Percentiles rank a stretch among this genome's conserved stretches.
Conservation (phyloP, 2,888 invertebrate species). For the Caenorhabditis zanzibari region DNA sequence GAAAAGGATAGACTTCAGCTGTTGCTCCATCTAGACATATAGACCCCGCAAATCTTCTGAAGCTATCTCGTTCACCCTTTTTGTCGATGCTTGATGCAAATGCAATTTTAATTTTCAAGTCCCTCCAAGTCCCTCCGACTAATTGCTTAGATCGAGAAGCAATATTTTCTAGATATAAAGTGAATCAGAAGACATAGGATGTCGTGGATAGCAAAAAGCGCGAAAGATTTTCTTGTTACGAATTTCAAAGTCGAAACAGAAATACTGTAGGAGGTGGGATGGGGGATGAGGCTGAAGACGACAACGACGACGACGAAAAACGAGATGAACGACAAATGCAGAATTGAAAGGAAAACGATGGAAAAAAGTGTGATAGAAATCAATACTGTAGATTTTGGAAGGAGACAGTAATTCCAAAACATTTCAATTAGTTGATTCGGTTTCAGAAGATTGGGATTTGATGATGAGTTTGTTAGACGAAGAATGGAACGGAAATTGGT, state of each 20-base stretch:
- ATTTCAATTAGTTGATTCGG: constrained; percentile 33
- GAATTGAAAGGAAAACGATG: constrained; percentile 21
- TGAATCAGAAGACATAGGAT: constrained; percentile 54
- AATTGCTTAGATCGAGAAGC: constrained; percentile 66
- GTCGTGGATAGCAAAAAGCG: constrained; percentile 46
- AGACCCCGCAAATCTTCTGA: constrained; percentile 14
- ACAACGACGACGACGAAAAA: constrained; percentile 35
- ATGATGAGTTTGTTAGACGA: not conserved
- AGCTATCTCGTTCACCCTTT: constrained; percentile 43
- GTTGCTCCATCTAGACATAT: constrained; percentile 7
- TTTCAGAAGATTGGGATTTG: constrained; percentile 20
- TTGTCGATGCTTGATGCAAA: constrained; percentile 47
- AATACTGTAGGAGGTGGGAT: constrained; percentile 50
- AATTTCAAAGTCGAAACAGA: constrained; percentile 48
- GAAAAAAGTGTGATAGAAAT: constrained; percentile 54
- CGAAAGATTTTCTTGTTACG: constrained; percentile 49
- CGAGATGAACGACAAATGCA: constrained; percentile 50
- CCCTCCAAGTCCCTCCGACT: constrained; percentile 43
- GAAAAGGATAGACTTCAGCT: not conserved
- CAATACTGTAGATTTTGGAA: constrained; percentile 53
- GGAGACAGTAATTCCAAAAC: constrained; percentile 5
- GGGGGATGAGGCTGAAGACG: constrained; percentile 38
- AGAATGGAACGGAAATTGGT: not conserved
- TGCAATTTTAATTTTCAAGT: constrained; percentile 62
- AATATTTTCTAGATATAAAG: constrained; percentile 66